Conservation (phyloP, 2,888 invertebrate species). For the Drosophila fulvimacula region DNA sequence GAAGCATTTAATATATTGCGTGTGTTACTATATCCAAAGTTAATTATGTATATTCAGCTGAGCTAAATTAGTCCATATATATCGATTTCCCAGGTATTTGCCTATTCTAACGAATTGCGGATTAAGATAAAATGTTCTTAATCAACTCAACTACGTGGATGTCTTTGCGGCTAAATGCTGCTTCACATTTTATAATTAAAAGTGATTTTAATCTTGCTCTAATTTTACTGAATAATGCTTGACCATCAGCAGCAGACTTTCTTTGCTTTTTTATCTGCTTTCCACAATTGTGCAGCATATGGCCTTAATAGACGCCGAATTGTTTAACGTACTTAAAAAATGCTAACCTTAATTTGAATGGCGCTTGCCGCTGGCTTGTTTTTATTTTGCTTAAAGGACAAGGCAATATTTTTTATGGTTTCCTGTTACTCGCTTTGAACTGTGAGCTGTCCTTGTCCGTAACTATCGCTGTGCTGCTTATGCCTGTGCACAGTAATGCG, state of each 20-base stretch:
- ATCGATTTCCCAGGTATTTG: slow-evolving; percentile 30
- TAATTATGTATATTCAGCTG: slow-evolving; percentile 39
- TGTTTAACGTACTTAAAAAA: slow-evolving; percentile 43
- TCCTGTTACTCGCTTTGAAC: slow-evolving; percentile 19
- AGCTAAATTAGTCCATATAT: background rate
- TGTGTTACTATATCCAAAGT: slow-evolving; percentile 15
- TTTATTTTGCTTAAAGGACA: slow-evolving; percentile 38
- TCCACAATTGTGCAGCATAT: slow-evolving; percentile 32
- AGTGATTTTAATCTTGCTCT: background rate
- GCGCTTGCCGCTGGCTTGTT: slow-evolving; percentile 12
- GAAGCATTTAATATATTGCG: slow-evolving; percentile 45
- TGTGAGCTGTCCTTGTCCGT: slow-evolving; percentile 1
- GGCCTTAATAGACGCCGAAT: slow-evolving; percentile 24
- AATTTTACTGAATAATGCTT: slow-evolving; percentile 3
- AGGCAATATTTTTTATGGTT: slow-evolving; percentile 58
- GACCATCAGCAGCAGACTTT: slow-evolving; percentile 22
- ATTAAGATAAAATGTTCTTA: background rate
- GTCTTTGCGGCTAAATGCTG: background rate
- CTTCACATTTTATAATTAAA: background rate
- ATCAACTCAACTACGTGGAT: too few species aligned
- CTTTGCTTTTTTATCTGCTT: background rate
- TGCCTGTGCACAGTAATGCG: slow-evolving; percentile 64
- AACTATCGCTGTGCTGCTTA: slow-evolving; percentile 35
- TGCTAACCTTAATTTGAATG: slow-evolving; percentile 66
- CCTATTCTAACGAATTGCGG: background rate